Conservation (phyloP, 2,797 vertebrate genomes). For the Natrix natrix region DNA sequence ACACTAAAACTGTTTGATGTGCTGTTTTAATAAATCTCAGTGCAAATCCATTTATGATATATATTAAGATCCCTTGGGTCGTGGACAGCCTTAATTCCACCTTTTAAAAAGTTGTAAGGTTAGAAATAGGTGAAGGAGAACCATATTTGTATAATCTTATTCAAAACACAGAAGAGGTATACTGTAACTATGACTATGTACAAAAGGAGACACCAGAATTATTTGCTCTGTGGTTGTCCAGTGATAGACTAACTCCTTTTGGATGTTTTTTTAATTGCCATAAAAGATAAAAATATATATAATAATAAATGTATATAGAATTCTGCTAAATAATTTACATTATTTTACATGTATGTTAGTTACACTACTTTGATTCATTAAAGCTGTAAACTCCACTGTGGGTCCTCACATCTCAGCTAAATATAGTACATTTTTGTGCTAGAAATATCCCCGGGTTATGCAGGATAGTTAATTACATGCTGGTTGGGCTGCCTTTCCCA, state of each 20-base stretch:
- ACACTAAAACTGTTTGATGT: background rate
- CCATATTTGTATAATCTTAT: background rate
- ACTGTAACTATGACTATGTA: background rate
- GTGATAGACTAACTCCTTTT: background rate
- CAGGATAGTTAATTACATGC: background rate
- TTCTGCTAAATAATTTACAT: background rate
- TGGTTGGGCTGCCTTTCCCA: background rate
- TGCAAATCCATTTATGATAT: background rate
- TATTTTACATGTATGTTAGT: background rate
- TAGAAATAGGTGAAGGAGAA: background rate
- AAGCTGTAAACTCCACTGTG: background rate
- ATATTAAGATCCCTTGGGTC: background rate
- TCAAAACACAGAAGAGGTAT: background rate
- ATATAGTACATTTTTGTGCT: background rate
- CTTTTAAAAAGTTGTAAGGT: background rate
- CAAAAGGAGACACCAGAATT: background rate
- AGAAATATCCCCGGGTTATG: background rate
- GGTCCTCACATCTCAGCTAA: background rate
- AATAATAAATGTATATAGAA: background rate
- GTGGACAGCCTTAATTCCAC: background rate
- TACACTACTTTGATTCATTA: background rate
- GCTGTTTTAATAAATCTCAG: background rate
- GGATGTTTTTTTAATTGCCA: background rate
- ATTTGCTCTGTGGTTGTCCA: background rate
- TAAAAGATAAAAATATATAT: background rate